phyloP scores from a whole-genome alignment of 2,888 invertebrate species.

The Xylota segnis region DNA sequence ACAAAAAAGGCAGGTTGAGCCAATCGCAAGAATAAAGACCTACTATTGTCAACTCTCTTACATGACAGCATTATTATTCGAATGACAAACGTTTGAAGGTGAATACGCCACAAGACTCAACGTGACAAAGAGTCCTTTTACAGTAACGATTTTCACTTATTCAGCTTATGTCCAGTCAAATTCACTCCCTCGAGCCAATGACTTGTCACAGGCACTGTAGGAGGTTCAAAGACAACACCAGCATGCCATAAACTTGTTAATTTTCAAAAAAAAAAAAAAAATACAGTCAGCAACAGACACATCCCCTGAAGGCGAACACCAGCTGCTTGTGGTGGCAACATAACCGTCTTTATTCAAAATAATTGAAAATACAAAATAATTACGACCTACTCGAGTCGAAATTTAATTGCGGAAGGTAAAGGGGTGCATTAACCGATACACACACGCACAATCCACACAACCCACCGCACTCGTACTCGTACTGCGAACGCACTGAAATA shows the following conservation, averaged over 20 bases:
- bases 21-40: too few species aligned
- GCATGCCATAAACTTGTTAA: neutral
- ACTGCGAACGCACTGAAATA: conserved; percentile 49
- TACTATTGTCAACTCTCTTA: too few species aligned
- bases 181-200: neutral
- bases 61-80: too few species aligned
- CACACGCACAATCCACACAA: neutral
- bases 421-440: conserved; percentile 30
- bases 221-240: neutral
- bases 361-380: conserved; percentile 69
- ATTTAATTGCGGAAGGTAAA: conserved; percentile 76
- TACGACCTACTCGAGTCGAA: conserved; percentile 74
- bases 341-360: conserved; percentile 60
- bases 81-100: too few species aligned
- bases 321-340: conserved; percentile 66
- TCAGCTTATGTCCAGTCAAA: neutral
- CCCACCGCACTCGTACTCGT: conserved; percentile 14
- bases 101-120: too few species aligned
- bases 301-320: conserved; percentile 12
- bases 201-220: neutral
- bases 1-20: too few species aligned
- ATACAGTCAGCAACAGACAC: neutral
- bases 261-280: conserved; percentile 9
- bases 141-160: too few species aligned
- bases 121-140: too few species aligned